phyloP scores from a whole-genome alignment of 2,797 vertebrate genomes.

The Acipenser oxyrinchus region DNA sequence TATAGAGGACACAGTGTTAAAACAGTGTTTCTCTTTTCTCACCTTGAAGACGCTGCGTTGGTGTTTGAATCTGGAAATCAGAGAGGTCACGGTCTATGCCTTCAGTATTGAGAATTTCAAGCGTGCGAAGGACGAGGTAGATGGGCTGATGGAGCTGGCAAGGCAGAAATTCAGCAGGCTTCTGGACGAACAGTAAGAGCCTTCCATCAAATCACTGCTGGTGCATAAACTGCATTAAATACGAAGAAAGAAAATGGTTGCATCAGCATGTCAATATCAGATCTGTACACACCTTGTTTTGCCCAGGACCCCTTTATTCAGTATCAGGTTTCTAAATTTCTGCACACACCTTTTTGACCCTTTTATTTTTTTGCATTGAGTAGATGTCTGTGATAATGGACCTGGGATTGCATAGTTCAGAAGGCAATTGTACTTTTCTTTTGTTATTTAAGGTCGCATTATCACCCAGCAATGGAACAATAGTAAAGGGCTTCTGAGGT shows the following conservation, averaged over 20 bases:
- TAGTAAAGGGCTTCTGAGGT: not conserved
- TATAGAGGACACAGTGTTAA: no score
- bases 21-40: slow-evolving; percentile 13
- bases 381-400: no score
- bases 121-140: slow-evolving; percentile 85
- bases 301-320: not conserved
- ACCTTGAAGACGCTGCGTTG: slow-evolving; percentile 76
- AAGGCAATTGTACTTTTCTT: no score
- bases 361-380: no score
- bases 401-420: no score
- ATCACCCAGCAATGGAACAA: no score
- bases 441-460: no score
- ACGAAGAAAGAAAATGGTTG: not conserved
- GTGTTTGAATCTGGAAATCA: slow-evolving; percentile 88
- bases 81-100: slow-evolving; percentile 91
- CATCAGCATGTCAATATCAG: not conserved
- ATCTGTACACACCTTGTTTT: not conserved
- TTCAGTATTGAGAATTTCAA: slow-evolving; percentile 99
- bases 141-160: slow-evolving; percentile 89
- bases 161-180: slow-evolving; percentile 84
- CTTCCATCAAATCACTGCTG: not conserved
- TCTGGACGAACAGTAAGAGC: slow-evolving; percentile 82
- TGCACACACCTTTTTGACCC: no score
- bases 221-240: not conserved
- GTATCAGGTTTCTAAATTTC: no score